These are phyloP conservation scores for Drosophila ananassae DNA, from an alignment of 1,140 invertebrate genomes.

Conservation along the genomic window DNA sequence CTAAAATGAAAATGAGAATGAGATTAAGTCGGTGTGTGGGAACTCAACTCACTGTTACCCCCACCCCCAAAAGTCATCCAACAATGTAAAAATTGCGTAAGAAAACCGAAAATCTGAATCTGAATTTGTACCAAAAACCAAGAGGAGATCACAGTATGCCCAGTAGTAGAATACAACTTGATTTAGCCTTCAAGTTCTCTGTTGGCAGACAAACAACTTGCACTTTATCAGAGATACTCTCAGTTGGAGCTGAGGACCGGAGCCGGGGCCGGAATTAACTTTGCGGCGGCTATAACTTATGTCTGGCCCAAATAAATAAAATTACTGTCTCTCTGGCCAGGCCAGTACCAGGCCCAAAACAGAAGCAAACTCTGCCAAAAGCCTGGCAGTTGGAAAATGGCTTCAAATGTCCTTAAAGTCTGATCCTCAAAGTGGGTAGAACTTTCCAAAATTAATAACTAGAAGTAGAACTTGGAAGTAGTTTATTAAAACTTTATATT, in stretches of 20 bases:
- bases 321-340: constrained; percentile 24
- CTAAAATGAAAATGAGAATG: constrained; percentile 34
- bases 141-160: constrained; percentile 12
- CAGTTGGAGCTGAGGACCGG: not conserved
- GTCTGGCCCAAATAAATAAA: constrained; percentile 39
- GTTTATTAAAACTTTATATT: no score
- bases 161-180: constrained; percentile 36
- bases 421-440: not conserved
- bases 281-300: constrained; percentile 38
- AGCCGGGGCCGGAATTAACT: constrained; percentile 22
- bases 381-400: not conserved
- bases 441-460: not conserved
- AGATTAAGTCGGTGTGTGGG: constrained; percentile 47
- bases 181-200: constrained; percentile 21
- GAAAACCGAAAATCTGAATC: constrained; percentile 8
- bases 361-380: no score
- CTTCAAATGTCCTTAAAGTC: not conserved
- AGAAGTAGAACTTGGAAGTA: no score
- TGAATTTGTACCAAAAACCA: constrained; percentile 1
- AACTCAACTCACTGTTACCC: no score
- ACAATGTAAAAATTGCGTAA: constrained; percentile 60
- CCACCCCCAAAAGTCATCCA: not conserved
- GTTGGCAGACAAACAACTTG: constrained; percentile 23
- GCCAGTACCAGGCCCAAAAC: no score
- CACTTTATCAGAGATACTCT: constrained; percentile 16